phyloP scores from a whole-genome alignment of 2,888 invertebrate genomes.

The Caenorhabditis sp. region DNA sequence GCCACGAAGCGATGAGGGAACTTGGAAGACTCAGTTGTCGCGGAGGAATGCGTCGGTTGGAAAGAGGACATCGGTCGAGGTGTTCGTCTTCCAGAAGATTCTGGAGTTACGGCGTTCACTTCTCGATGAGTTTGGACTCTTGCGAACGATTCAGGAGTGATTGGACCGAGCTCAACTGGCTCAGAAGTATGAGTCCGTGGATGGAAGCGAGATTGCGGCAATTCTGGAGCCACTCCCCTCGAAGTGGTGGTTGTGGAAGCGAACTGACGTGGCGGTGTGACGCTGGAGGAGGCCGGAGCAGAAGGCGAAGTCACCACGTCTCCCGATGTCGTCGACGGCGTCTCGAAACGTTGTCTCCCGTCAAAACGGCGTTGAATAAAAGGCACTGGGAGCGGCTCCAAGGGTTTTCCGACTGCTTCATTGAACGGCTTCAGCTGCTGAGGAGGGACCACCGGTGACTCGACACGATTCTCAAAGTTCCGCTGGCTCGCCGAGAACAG shows the following conservation, averaged over 20 bases:
- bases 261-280: background rate
- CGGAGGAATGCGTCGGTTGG: conserved; percentile 10
- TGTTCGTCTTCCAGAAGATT: background rate
- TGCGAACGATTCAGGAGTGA: background rate
- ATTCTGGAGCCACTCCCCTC: background rate
- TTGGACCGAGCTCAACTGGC: conserved; percentile 1
- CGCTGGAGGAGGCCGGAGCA: background rate
- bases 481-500: conserved; percentile 47
- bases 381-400: too few species aligned
- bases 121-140: conserved; percentile 7
- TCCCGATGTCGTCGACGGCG: conserved; percentile 4
- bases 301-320: background rate
- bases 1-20: conserved; percentile 41
- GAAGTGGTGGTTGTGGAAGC: background rate
- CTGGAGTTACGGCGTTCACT: background rate
- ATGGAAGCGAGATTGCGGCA: conserved; percentile 35
- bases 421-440: conserved; percentile 13
- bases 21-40: background rate
- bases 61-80: conserved; percentile 6
- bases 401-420: too few species aligned
- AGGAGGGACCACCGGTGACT: conserved; percentile 1
- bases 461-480: conserved; percentile 21
- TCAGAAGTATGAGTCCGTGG: conserved; percentile 14
- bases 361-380: too few species aligned
- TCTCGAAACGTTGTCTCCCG: conserved; percentile 16